These are phyloP conservation scores for Conus canariensis DNA, from an alignment of 2,888 invertebrate species.

Conservation along the genomic window DNA sequence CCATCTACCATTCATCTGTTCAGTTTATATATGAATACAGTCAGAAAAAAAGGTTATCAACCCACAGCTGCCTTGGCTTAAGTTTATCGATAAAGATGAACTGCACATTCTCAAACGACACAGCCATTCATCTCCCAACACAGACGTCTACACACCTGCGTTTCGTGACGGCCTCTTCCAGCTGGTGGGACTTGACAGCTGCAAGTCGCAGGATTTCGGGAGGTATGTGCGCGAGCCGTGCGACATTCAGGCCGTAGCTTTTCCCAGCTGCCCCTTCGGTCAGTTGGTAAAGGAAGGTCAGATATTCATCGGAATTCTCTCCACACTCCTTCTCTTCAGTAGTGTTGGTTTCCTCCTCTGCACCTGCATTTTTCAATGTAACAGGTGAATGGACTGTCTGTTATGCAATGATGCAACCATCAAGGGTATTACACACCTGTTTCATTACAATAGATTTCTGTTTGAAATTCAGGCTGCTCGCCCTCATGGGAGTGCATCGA, in stretches of 20 bases:
- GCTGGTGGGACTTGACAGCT: constrained; percentile 59
- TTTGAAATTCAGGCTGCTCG: too few species aligned
- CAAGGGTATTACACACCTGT: too few species aligned
- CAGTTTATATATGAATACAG: too few species aligned
- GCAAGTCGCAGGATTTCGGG: constrained; percentile 65
- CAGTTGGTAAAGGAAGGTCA: constrained; percentile 78
- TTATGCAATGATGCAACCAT: too few species aligned
- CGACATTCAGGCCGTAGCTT: constrained; percentile 80
- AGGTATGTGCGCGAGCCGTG: constrained; percentile 77
- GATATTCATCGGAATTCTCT: constrained; percentile 51
- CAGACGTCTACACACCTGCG: constrained; percentile 53
- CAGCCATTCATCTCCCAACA: too few species aligned
- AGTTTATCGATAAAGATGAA: too few species aligned
- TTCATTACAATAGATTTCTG: too few species aligned
- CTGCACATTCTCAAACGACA: too few species aligned
- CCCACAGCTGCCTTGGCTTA: too few species aligned
- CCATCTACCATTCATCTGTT: too few species aligned
- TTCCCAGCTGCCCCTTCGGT: constrained; percentile 74
- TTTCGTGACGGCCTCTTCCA: constrained; percentile 57
- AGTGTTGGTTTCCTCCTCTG: background rate
- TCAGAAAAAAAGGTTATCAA: too few species aligned
- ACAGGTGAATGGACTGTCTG: background rate
- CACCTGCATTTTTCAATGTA: background rate
- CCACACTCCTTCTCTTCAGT: background rate
- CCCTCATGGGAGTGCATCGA: too few species aligned